Base-by-base conservation (phyloP, 2,797 vertebrate genomes). In the Falco novaeseelandiae region DNA sequence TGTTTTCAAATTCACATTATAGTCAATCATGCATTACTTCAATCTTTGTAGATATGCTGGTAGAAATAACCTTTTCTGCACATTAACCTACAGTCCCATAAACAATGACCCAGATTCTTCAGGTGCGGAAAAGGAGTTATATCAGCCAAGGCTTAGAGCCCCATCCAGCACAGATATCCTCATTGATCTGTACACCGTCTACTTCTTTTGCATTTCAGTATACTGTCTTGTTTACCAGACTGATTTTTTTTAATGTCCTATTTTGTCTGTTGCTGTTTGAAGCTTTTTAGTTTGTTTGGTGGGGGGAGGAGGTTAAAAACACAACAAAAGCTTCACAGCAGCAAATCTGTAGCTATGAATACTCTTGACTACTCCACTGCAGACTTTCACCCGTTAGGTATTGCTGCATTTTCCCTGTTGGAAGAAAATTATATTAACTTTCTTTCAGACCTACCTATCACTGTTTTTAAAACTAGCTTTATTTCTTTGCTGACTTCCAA, bases 1-100 rank as follows among this genome's bases (percentile, higher is more conserved):
- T 86, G n/a, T 83, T 92, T 97, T 89, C 77, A 94, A 90, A 94
- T 91, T 71, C 78, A 54, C 88, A 21, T 74, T 95, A 86, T 27
- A 83, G 38, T 80, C 40, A 77, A 67, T 36, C 76, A 81, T 42
- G 81, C 90, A 83, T 88, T 71, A 82, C 81, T 92, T 84, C 90
- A 86, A 27, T 38, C 59, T 63, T 54, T 86, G 80, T 49, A 87
- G 76, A 83, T 48, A 59, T 32, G 80, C n/a, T 79, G 54, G 23
- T 26, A 73, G 38, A 77, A 76, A 59, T n/a, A 85, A 4, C 27
- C 40, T 90, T 79, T 91, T 70, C 48, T 32, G 91, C 51, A 38
- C 7, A 36, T n/a, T 69, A 87, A 40, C 49, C 61, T 79, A 18
- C n/a, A 82, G 25, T 73, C 10, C 14, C 30, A 55, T 36, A 20